Evolutionary conservation across 2,797 vertebrate genomes (phyloP), one percentile per base, ranked within the genome.

Genomic region (Pangasius macronema): DNA sequence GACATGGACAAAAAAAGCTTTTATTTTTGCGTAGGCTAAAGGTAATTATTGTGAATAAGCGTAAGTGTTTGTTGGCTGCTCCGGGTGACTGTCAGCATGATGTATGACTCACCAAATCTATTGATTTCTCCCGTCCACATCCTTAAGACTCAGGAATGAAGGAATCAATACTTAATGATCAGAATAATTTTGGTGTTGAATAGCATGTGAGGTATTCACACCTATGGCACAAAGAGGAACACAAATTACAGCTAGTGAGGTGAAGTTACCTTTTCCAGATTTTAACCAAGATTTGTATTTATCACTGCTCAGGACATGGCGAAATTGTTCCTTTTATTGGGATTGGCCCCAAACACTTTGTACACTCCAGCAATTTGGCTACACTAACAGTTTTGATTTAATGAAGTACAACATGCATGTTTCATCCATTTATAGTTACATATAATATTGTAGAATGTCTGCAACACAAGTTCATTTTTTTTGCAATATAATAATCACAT

Each of bases 121-220:
- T 93, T 90, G 93, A 94, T 94, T 86, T 85, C 53, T 22, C 85
- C 83, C 36, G 84, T 86, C 87, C 76, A 87, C 30, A 85, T 79
- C 16, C 59, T 88, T 90, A 88, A 89, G 85, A 84, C 88, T 87
- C 76, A 77, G 85, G 91, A 87, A 91, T 91, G 90, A 89, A 85
- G 73, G 27, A 88, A 93, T 94, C 92, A 90, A 93, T 94, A 90
- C 24, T 22, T 42, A 88, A 89, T 87, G 91, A 91, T 89, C 84
- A 90, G 82, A 76, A 82, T n/a, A 9, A 30, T 65, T 49, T 65
- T 20, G 39, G 80, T 46, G 80, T 46, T 82, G 36, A 59, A 20
- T 63, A 46, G 2, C 24, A 63, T 63, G 36, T 36, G 20, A 42
- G 4, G 20, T 55, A 33, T 55, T 79, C 18, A 55, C 51, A 20